Evolutionary conservation across 2,797 vertebrate species (phyloP).

Genomic region (Okamejei kenojei): DNA sequence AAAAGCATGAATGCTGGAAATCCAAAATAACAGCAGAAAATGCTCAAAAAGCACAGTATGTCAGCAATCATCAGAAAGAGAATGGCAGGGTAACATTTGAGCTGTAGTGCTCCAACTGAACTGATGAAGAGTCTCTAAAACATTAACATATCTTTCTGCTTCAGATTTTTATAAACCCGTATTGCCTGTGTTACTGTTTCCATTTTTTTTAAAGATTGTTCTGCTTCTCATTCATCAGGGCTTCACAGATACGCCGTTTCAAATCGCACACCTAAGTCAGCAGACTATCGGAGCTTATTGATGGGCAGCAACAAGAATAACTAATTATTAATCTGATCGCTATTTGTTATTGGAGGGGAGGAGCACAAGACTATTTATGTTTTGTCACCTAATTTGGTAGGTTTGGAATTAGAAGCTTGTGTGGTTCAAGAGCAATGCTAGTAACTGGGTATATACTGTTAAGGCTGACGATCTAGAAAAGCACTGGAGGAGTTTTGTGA

Average conservation of each 20-base stretch:
- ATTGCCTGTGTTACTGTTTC: background rate
- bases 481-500: background rate
- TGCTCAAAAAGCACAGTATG: background rate
- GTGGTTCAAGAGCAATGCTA: background rate
- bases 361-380: background rate
- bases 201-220: background rate
- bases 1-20: background rate
- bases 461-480: background rate
- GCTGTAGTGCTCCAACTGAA: background rate
- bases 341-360: background rate
- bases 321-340: too few relatives aligned
- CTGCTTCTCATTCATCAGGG: background rate
- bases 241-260: background rate
- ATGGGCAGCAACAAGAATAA: background rate
- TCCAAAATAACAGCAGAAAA: background rate
- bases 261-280: background rate
- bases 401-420: background rate
- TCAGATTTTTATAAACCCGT: background rate
- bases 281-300: background rate
- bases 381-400: background rate
- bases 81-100: conserved; percentile 17
- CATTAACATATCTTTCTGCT: conserved; percentile 10
- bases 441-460: background rate
- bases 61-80: background rate
- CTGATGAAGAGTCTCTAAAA: background rate